These are phyloP conservation scores for Chelon auratus DNA, from an alignment of 2,797 vertebrate species.

Conservation along the genomic window DNA sequence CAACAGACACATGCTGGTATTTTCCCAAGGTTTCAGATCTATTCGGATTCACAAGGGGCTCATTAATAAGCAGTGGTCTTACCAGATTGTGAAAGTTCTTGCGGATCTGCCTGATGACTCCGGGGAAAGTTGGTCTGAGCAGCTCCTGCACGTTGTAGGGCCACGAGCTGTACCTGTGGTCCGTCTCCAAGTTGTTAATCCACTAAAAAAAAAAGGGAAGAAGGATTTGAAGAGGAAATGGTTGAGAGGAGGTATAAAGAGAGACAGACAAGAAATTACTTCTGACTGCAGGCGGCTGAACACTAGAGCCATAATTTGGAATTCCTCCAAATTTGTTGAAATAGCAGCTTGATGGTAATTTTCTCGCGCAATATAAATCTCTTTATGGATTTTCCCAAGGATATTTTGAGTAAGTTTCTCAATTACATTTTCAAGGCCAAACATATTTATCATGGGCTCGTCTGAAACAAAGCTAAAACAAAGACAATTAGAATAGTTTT, in stretches of 20 bases:
- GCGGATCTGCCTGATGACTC: slow-evolving; percentile 97
- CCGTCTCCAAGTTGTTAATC: slow-evolving; percentile 96
- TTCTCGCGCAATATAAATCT: background rate
- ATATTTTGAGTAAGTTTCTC: slow-evolving; percentile 3
- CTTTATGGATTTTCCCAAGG: background rate
- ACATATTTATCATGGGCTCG: background rate
- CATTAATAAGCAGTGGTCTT: slow-evolving; percentile 47
- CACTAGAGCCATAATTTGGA: background rate
- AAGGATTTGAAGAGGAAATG: slow-evolving; percentile 7
- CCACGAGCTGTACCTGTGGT: slow-evolving; percentile 93
- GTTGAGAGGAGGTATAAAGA: slow-evolving; percentile 4
- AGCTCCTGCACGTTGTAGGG: slow-evolving; percentile 95
- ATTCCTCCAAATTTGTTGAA: slow-evolving; percentile 1
- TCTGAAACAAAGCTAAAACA: background rate
- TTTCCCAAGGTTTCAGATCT: background rate
- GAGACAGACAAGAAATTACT: slow-evolving; percentile 10
- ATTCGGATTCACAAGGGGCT: background rate
- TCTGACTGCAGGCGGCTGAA: slow-evolving; percentile 19
- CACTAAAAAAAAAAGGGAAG: slow-evolving; percentile 84
- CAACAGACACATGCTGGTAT: slow-evolving; percentile 7
- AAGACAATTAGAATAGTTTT: too few species aligned
- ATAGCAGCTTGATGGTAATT: slow-evolving; percentile 5
- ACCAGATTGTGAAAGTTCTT: slow-evolving; percentile 99
- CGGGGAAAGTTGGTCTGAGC: slow-evolving; percentile 96
- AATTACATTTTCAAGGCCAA: background rate